These are phyloP conservation scores for Fissipunctia ypsillon DNA, from an alignment of 2,888 invertebrate genomes.

Conservation along the genomic window DNA sequence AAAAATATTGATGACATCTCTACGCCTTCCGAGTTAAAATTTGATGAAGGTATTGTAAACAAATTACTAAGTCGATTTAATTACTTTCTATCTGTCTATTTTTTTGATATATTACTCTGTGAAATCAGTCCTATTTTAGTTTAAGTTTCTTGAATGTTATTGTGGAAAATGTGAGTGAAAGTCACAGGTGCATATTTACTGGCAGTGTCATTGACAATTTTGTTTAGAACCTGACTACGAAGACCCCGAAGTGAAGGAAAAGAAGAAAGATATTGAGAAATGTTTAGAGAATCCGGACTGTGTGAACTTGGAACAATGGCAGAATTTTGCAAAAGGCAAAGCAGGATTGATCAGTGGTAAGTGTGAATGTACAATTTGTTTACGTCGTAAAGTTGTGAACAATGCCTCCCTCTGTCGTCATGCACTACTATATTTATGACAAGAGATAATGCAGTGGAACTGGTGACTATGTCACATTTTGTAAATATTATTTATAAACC, in stretches of 20 bases:
- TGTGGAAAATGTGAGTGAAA: slow-evolving; percentile 67
- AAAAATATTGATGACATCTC: slow-evolving; percentile 90
- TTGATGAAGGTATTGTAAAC: slow-evolving; percentile 92
- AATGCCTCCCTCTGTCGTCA: slow-evolving; percentile 35
- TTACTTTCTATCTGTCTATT: slow-evolving; percentile 65
- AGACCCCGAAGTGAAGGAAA: slow-evolving; percentile 91
- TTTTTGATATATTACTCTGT: slow-evolving; percentile 41
- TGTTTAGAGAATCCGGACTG: slow-evolving; percentile 87
- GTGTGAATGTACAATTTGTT: slow-evolving; percentile 51
- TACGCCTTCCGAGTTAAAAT: slow-evolving; percentile 92
- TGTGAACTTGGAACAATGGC: slow-evolving; percentile 90
- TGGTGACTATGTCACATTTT: slow-evolving; percentile 9
- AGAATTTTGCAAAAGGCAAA: slow-evolving; percentile 91
- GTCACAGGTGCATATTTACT: slow-evolving; percentile 56
- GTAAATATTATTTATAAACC: neutral
- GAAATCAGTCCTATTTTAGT: slow-evolving; percentile 30
- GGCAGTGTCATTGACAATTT: slow-evolving; percentile 62
- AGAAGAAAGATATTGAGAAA: slow-evolving; percentile 91
- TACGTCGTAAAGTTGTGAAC: slow-evolving; percentile 38
- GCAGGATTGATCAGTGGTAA: slow-evolving; percentile 93
- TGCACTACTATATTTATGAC: slow-evolving; percentile 18
- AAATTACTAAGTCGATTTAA: slow-evolving; percentile 69
- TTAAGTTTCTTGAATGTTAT: neutral
- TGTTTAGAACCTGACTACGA: slow-evolving; percentile 90
- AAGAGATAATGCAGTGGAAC: slow-evolving; percentile 12